Evolutionary conservation across 2,888 invertebrate species (phyloP), one percentile per base, ranked within the genome.

Genomic region (Eupithecia subfuscata): DNA sequence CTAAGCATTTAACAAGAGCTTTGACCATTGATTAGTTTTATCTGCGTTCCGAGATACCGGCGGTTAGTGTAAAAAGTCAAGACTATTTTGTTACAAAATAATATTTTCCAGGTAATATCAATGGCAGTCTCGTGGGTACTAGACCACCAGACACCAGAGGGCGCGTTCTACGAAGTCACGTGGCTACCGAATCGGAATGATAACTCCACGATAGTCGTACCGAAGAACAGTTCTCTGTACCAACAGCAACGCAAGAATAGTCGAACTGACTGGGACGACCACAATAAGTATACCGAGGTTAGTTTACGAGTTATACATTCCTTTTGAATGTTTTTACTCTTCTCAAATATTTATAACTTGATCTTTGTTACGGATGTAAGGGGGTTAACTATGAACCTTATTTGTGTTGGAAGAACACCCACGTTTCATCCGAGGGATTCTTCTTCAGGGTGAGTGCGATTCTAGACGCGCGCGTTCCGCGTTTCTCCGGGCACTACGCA

Each of bases 121-220:
- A 97, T 97, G 88, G 96, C 99, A 0, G 97, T 98, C 2, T 95
- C 96, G 0, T 99, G 98, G 98, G 94, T 99, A 4, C 90, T 99
- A 74, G 95, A 96, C 71, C 98, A 98, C 91, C 99, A 99, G 91
- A 96, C 96, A 0, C 95, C 95, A 0, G 97, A 97, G 34, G 99
- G 99, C 1, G 96, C 98, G 0, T 99, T 99, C 94, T 97, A 97
- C 90, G 98, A 99, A 89, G 96, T 97, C 48, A 97, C 97, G 0
- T 98, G 98, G 97, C 90, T 97, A 73, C 97, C 98, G 0, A 98
- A 99, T 93, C 95, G 98, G 30, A 99, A 98, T 92, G 96, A 98
- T 93, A 98, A 98, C 92, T 96, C 96, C 69, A 96, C 97, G 0
- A 90, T 96, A 34, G 92, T 94, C 74, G 96, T 96, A 89, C 92